Base-by-base conservation (phyloP, 2,113 vertebrate genomes). In the Chinchilla lanigera region DNA sequence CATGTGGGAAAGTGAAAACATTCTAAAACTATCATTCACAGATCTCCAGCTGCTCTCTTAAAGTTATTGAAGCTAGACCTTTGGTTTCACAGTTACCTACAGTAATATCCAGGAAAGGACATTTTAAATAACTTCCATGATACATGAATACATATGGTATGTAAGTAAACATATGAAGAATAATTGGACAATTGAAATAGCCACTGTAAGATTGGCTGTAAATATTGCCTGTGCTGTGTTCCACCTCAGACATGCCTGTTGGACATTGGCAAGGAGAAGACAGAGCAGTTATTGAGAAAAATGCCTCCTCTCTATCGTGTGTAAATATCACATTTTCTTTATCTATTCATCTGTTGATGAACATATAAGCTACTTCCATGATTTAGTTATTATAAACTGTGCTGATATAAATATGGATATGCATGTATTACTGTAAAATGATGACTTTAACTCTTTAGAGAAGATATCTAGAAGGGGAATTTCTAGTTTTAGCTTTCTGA, bases 221-320 rank as follows among this genome's bases (percentile, higher is more conserved):
- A 93, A 90, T 77, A 52, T 77, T 97, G 52, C 33, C 30, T 71
- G 60, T 78, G 33, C 56, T n/a, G 11, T 52, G 88, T 56, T 50
- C 50, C 33, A 93, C 16, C 80, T 95, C 86, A 94, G 19, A 90
- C 69, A 88, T 82, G 44, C n/a, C 77, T 91, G 24, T n/a, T 58
- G 85, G 52, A 80, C 30, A 92, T 44, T 96, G n/a, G 41, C 81
- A 97, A 81, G 80, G 69, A 28, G 38, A 95, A 92, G 30, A 58
- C 19, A 90, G 38, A 50, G 44, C 38, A 95, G 44, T 96, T 84
- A 95, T 87, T 75, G 63, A 88, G 84, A 97, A 94, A 97, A 96
- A 94, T 93, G 83, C 58, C 38, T 65, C 30, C 63, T 85, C 86
- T 94, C 82, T 22, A 75, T 73, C 41, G 19, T 73, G 20, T 24